These are phyloP conservation scores for Varanus komodoensis DNA, from an alignment of 2,113 vertebrate species.

Conservation along the genomic window DNA sequence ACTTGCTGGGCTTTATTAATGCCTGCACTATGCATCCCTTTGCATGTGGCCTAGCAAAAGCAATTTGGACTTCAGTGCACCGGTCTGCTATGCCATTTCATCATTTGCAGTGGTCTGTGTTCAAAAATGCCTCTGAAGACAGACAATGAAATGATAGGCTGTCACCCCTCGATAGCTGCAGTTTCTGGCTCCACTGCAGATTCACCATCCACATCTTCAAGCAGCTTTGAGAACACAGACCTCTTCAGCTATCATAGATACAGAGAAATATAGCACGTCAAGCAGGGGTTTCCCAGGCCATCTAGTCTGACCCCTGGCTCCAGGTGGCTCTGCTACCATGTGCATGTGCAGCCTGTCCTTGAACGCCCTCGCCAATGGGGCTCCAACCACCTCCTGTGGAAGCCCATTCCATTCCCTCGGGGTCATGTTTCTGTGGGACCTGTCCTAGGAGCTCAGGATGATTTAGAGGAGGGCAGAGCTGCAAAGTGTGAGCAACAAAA, in stretches of 20 bases:
- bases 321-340: too few relatives aligned
- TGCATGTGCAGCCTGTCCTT: too few relatives aligned
- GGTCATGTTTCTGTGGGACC: too few relatives aligned
- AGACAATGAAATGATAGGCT: background rate
- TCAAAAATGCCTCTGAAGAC: conserved; percentile 8
- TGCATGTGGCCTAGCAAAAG: conserved; percentile 25
- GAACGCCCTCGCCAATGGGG: too few relatives aligned
- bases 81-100: conserved; percentile 11
- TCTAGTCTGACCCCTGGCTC: too few relatives aligned
- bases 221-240: background rate
- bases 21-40: background rate
- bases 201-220: background rate
- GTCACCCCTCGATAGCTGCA: too few relatives aligned
- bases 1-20: conserved; percentile 36
- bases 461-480: background rate
- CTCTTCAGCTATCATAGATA: background rate
- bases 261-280: too few relatives aligned
- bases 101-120: conserved; percentile 18
- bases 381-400: too few relatives aligned
- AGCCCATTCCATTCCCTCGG: too few relatives aligned
- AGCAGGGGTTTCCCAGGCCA: too few relatives aligned
- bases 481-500: background rate
- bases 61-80: conserved; percentile 12
- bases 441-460: background rate
- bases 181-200: too few relatives aligned